Base-by-base conservation (phyloP, 2,797 vertebrate genomes). In the Scleropages formosus region DNA sequence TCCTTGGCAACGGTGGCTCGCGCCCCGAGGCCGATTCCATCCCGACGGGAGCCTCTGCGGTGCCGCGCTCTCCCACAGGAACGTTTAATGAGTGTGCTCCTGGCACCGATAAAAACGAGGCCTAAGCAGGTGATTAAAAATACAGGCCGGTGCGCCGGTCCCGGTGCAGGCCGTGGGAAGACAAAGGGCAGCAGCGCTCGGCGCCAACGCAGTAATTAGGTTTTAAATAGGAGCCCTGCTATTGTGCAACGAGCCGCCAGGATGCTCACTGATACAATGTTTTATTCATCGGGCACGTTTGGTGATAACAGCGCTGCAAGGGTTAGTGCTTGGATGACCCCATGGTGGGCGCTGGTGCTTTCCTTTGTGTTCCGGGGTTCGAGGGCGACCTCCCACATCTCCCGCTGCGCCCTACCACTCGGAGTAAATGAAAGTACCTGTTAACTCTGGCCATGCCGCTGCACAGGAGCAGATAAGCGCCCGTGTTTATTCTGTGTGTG, bases 81-180 rank as follows among this genome's bases (percentile, higher is more conserved):
- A 8, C 11, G 7, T 51, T 68, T 47, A 68, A 68, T 47, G 44
- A 68, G 44, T 15, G n/a, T 68, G 39, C 20, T 49, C 46, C 49
- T 68, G 66, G 24, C 22, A 47, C 20, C 20, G 68, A 24, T 46
- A 6, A 22, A 24, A 24, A n/a, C 44, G 15, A 68, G 22, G 44
- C 44, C 46, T 68, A 68, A 68, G 20, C 24, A 47, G 46, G 66
- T 18, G 46, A 68, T 51, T 68, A 49, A 51, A 68, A n/a, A 62
- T 11, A 44, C 66, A 51, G n/a, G 22, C 68, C 46, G 24, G 1
- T 47, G 2, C n/a, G 47, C 53, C 9, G 11, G 44, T 68, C 26
- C 49, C 11, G 47, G 51, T 68, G 22, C n/a, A 39, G 47, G 39
- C 44, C 47, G 47, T 26, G 44, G 66, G 6, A 46, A 68, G 68